Evolutionary conservation across 2,797 vertebrate genomes (phyloP).

Genomic region (Salmo trutta): DNA sequence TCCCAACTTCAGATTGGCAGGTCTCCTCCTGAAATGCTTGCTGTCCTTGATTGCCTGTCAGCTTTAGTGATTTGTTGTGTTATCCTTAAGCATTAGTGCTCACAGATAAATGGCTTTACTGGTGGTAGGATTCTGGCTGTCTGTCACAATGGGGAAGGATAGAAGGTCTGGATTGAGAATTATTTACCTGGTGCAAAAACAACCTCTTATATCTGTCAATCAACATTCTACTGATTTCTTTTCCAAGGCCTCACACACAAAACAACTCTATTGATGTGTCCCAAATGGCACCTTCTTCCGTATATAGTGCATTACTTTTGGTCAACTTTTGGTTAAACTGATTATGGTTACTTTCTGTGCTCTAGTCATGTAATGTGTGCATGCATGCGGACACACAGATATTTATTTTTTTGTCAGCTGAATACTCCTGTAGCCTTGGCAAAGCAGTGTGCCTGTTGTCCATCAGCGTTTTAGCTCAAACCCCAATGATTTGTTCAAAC

Average conservation of each 20-base stretch:
- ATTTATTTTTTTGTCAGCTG: slow-evolving; percentile 40
- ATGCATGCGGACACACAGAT: background rate
- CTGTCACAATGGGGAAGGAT: slow-evolving; percentile 42
- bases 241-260: slow-evolving; percentile 3
- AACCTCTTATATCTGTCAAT: slow-evolving; percentile 42
- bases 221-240: background rate
- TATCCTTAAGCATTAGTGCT: slow-evolving; percentile 64
- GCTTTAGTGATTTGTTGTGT: slow-evolving; percentile 55
- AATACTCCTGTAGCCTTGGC: slow-evolving; percentile 30
- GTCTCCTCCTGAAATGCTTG: slow-evolving; percentile 43
- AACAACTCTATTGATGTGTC: background rate
- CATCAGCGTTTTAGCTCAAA: background rate
- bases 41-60: slow-evolving; percentile 44
- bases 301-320: background rate
- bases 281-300: background rate
- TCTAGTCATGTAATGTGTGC: background rate
- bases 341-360: slow-evolving; percentile 18
- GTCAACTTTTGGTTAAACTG: slow-evolving; percentile 2
- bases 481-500: background rate
- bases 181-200: slow-evolving; percentile 46
- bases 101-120: slow-evolving; percentile 64
- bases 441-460: no score
- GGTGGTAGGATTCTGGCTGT: slow-evolving; percentile 41
- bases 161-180: slow-evolving; percentile 47
- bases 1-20: slow-evolving; percentile 28